Base-by-base conservation (phyloP, 2,113 vertebrate species). In the Rhinopomastus cyanomelas region DNA sequence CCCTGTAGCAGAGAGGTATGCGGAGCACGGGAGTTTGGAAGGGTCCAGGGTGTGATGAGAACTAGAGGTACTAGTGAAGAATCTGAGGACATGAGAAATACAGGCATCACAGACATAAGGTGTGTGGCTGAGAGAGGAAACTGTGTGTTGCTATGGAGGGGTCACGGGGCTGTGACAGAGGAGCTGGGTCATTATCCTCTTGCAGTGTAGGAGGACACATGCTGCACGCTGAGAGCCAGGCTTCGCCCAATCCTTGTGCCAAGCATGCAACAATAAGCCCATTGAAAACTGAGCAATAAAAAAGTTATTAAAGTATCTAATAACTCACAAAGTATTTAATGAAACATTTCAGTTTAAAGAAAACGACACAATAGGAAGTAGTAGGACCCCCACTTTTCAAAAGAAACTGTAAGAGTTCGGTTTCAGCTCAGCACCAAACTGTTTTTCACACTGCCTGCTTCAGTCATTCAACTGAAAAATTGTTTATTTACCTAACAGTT, bases 391-490 rank as follows among this genome's bases (percentile, higher is more conserved):
- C 6, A 7, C 72, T 92, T 90, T 75, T 84, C 55, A 72, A 84
- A 55, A 68, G n/a, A 72, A 86, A 80, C 26, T 77, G 16, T 81
- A 71, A 84, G 93, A 84, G 86, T 44, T 88, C 73, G 57, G 7
- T 39, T 90, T 75, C 12, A 6, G 7, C 94, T 84, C 71, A 87
- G 36, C 26, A 18, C 30, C 49, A 83, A 71, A 75, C 44, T 84
- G 25, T 52, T 94, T 93, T 82, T 94, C 90, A 83, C 65, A 64
- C 26, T 78, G 34, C 53, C 88, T 91, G 77, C 81, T 87, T 93
- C 78, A 87, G 59, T 39, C 79, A 87, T 9, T 87, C 76, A 89
- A 89, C 66, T 88, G 92, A 90, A 93, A 94, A 94, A 94, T 61
- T 88, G 49, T 25, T 81, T 92, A 79, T 88, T 93, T 93, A 84